Conservation (phyloP, 1,140 invertebrate species). For the Gryon sp. region DNA sequence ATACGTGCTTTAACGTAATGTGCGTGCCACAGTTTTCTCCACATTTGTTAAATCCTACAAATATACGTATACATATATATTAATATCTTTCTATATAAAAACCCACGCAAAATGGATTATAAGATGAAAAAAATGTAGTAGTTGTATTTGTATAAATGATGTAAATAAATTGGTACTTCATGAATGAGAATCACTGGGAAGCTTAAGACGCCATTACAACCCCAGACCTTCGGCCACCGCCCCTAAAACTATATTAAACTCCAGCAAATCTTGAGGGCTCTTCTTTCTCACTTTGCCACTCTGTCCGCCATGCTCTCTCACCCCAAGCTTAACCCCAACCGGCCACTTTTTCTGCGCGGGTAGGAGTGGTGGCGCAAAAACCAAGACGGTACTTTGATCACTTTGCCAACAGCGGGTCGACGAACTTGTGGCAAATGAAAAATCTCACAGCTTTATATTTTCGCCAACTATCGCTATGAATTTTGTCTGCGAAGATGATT, state of each 20-base stretch:
- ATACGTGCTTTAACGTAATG: constrained; percentile 19
- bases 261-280: constrained; percentile 76
- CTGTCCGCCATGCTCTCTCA: constrained; percentile 50
- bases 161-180: too few species aligned
- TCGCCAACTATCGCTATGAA: constrained; percentile 45
- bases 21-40: constrained; percentile 21
- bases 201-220: constrained; percentile 80
- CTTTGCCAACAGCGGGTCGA: constrained; percentile 63
- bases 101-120: too few species aligned
- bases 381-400: constrained; percentile 74
- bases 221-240: constrained; percentile 75
- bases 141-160: too few species aligned
- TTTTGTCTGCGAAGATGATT: constrained; percentile 38
- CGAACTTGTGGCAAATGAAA: constrained; percentile 61
- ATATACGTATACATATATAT: background rate
- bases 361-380: constrained; percentile 63
- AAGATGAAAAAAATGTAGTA: too few species aligned
- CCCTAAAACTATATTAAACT: constrained; percentile 80
- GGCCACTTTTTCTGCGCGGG: constrained; percentile 47
- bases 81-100: too few species aligned
- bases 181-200: constrained; percentile 75
- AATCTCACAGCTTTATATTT: too few species aligned
- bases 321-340: constrained; percentile 61
- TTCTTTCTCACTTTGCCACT: constrained; percentile 67
- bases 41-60: too few species aligned